Percentiles rank a stretch among this genome's conserved stretches.
These are phyloP conservation scores for Oscarella lobularis DNA, from an alignment of 37 sponge, comb jelly and placozoan species.

Conservation along the genomic window DNA sequence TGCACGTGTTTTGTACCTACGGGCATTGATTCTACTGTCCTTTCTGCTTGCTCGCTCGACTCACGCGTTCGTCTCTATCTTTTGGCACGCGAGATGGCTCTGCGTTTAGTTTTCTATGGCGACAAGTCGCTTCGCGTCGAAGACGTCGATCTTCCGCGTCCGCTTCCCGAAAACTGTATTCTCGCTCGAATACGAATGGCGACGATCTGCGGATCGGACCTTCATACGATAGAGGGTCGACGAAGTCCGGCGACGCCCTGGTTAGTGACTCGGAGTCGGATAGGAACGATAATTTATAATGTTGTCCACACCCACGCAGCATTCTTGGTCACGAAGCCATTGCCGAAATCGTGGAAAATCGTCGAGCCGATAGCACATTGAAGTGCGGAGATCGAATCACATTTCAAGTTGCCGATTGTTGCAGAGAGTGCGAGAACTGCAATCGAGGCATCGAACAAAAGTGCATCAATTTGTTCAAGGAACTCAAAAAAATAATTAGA, in stretches of 20 bases:
- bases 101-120: neutral
- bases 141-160: neutral
- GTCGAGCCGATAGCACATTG: neutral
- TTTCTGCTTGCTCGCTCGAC: no score
- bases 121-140: neutral
- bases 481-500: neutral
- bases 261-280: neutral
- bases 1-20: no score
- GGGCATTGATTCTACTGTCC: no score
- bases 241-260: neutral
- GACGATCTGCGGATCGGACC: constrained; percentile 5
- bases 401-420: neutral
- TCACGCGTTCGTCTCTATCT: no score
- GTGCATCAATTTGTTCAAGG: neutral
- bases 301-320: neutral
- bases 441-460: neutral
- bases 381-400: neutral
- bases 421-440: neutral
- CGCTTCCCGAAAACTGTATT: neutral
- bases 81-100: no score
- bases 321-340: constrained; percentile 1
- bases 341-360: neutral
- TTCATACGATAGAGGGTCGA: neutral
- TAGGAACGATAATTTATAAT: neutral
- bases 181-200: neutral